Evolutionary conservation across 2,888 invertebrate species (phyloP).

Genomic region (Dolichomitus sp.): DNA sequence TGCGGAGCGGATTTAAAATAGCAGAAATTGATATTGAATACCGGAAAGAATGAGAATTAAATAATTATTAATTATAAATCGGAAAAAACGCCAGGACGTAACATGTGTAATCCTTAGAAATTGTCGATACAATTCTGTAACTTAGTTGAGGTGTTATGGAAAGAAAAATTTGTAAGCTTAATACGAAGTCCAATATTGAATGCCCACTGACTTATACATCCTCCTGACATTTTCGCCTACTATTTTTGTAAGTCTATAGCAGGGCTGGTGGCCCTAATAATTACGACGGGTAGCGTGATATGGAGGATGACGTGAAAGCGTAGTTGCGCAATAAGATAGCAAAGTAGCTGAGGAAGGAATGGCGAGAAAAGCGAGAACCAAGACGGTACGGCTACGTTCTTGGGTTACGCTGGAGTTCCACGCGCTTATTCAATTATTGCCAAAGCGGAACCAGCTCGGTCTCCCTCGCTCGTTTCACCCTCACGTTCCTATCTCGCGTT

Average conservation of each 20-base stretch:
- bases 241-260: background rate
- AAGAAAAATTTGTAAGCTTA: too few relatives aligned
- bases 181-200: background rate
- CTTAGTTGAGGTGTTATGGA: background rate
- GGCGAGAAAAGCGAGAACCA: background rate
- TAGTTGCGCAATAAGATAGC: slow-evolving; percentile 18
- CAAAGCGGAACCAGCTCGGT: slow-evolving; percentile 47
- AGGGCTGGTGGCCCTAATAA: background rate
- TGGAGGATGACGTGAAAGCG: slow-evolving; percentile 1
- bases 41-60: too few relatives aligned
- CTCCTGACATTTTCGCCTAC: background rate
- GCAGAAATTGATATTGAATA: too few relatives aligned
- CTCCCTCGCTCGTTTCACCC: slow-evolving; percentile 22
- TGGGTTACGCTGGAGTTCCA: slow-evolving; percentile 28
- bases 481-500: slow-evolving; percentile 40
- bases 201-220: background rate
- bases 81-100: too few relatives aligned
- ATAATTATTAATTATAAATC: too few relatives aligned
- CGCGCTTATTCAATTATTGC: slow-evolving; percentile 63
- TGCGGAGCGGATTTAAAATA: too few relatives aligned
- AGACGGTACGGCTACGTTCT: slow-evolving; percentile 16
- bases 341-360: slow-evolving; percentile 17
- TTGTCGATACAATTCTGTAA: background rate
- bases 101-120: too few relatives aligned
- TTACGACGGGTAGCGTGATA: slow-evolving; percentile 4